These are phyloP conservation scores for Mustela lutreola DNA, from an alignment of 2,113 vertebrate genomes.

Conservation along the genomic window DNA sequence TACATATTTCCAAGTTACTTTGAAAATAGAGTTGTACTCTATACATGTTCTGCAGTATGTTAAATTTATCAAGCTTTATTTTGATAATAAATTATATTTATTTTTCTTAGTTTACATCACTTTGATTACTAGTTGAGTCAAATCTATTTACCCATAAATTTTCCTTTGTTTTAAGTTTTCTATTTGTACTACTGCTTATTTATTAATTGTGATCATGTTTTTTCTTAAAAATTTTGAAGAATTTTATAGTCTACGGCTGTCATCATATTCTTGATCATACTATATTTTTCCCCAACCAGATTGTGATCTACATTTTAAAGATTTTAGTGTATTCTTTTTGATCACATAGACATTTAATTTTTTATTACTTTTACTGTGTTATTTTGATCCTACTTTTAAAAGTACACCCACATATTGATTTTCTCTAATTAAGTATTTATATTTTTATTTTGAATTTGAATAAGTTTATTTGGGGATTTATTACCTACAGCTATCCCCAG, in stretches of 20 bases:
- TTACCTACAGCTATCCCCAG: not conserved
- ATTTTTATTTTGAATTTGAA: slow-evolving; percentile 21
- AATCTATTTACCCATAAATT: slow-evolving; percentile 16
- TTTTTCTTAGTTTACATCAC: not conserved
- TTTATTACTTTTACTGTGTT: not conserved
- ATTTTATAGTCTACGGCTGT: not conserved
- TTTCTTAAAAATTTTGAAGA: slow-evolving; percentile 26
- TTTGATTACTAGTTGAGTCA: not conserved
- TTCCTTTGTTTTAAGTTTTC: not conserved
- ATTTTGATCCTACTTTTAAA: not conserved
- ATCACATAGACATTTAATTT: not conserved
- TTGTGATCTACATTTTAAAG: not conserved
- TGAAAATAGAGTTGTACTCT: not conserved
- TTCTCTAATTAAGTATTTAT: slow-evolving; percentile 8
- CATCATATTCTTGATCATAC: not conserved
- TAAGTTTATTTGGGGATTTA: not conserved
- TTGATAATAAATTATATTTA: slow-evolving; percentile 6
- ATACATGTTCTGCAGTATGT: not conserved
- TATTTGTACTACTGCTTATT: not conserved
- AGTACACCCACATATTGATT: not conserved
- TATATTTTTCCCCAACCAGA: not conserved
- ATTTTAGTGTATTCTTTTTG: not conserved
- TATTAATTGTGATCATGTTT: not conserved
- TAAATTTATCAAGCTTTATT: slow-evolving; percentile 3
- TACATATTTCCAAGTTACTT: not conserved